phyloP scores from a whole-genome alignment of 2,113 vertebrate species.

The Oncorhynchus keta region DNA sequence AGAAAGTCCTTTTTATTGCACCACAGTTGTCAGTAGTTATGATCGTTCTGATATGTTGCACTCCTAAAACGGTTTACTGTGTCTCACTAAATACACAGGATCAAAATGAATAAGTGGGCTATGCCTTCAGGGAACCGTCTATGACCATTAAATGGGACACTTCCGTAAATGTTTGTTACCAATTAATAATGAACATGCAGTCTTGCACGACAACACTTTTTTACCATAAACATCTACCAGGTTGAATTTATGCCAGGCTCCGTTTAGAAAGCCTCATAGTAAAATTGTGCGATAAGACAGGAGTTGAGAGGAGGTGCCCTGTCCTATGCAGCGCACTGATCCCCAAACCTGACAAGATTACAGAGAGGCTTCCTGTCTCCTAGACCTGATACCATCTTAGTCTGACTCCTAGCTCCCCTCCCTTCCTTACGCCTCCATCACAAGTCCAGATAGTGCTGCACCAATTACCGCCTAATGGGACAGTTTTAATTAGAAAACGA shows the following conservation, averaged over 20 bases:
- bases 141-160: too few relatives aligned
- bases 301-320: conserved; percentile 26
- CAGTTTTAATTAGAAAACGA: conserved; percentile 72
- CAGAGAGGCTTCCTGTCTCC: conserved; percentile 73
- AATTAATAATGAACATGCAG: too few relatives aligned
- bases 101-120: too few relatives aligned
- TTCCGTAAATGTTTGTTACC: too few relatives aligned
- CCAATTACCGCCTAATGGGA: conserved; percentile 69
- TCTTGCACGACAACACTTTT: too few relatives aligned
- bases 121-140: too few relatives aligned
- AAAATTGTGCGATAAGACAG: conserved; percentile 14
- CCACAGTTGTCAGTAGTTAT: background rate
- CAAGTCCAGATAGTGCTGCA: conserved; percentile 59
- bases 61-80: background rate
- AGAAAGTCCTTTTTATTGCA: background rate
- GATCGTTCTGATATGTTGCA: background rate
- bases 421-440: conserved; percentile 44
- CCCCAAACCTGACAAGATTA: conserved; percentile 72
- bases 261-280: conserved; percentile 8
- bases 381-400: conserved; percentile 66
- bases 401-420: conserved; percentile 48
- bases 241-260: conserved; percentile 9
- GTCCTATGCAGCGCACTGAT: conserved; percentile 47
- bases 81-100: background rate
- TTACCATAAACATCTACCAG: background rate